Percentiles rank a stretch among this genome's conserved stretches.
These are phyloP conservation scores for Anomalospiza imberbis DNA, from an alignment of 2,797 vertebrate species.

Conservation along the genomic window DNA sequence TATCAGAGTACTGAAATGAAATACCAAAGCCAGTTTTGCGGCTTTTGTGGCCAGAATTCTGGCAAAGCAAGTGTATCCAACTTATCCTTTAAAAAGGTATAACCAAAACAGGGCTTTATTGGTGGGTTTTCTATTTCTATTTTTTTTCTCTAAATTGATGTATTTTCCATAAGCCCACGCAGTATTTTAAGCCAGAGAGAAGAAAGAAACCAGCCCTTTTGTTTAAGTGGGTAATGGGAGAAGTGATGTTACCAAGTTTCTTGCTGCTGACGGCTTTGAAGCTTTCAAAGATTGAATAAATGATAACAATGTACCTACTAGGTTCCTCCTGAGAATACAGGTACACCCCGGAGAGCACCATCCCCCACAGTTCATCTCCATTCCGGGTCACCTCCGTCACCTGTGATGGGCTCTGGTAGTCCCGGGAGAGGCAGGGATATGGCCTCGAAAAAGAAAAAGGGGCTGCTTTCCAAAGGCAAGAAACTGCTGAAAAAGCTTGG, in stretches of 20 bases:
- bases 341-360: constrained; percentile 86
- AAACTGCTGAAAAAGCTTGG: constrained; percentile 91
- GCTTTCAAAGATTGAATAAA: constrained; percentile 67
- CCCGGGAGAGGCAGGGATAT: constrained; percentile 87
- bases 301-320: constrained; percentile 84
- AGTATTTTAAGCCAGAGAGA: constrained; percentile 13
- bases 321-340: constrained; percentile 94
- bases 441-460: constrained; percentile 92
- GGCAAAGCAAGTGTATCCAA: neutral
- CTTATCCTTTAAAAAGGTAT: neutral
- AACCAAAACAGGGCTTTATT: neutral
- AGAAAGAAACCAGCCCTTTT: constrained; percentile 30
- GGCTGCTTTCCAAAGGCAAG: constrained; percentile 96
- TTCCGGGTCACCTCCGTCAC: constrained; percentile 83
- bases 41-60: neutral
- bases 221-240: constrained; percentile 50
- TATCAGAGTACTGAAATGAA: constrained; percentile 4
- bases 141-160: neutral
- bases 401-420: constrained; percentile 85
- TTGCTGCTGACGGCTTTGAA: constrained; percentile 43
- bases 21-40: neutral
- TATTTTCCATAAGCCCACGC: neutral
- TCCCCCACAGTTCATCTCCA: constrained; percentile 86
- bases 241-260: constrained; percentile 43
- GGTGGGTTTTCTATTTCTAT: neutral